Evolutionary conservation across 2,888 invertebrate species (phyloP), one percentile per base, ranked within the genome.

Genomic region (Pollenia griseotomentosa): DNA sequence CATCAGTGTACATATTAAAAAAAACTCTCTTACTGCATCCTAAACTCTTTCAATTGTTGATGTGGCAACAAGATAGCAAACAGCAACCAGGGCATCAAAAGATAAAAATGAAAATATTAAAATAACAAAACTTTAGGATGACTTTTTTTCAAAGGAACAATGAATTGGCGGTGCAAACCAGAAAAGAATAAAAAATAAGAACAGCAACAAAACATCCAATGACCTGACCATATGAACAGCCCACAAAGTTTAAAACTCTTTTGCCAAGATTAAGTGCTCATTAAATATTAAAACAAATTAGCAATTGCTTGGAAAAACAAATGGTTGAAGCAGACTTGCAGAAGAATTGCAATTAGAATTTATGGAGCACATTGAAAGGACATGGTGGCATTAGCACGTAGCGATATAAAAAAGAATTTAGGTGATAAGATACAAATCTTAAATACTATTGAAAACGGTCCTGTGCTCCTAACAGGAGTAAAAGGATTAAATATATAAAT

Each of bases 201-300:
- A 9, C n/a, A 40, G 40, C 14, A 42, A 70, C 11, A 44, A 40
- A 74, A 51, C 14, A 79, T 33, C 51, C 66, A 84, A 73, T 84
- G 83, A 53, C 78, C 84, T 59, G 53, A 66, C 51, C 74, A 55
- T 48, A 46, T 68, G 23, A 55, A 68, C 55, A 74, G 79, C 68
- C 84, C 79, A 74, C 79, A 85, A 79, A 75, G 61, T 68, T 74
- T 79, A 73, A 68, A 33, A 70, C 11, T 70, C 51, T 68, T 53
- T 55, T 75, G 59, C 44, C 53, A 19, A 63, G 46, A 46, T 46
- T 75, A 70, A 55, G 75, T 55, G 83, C 61, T 63, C 61, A 63
- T 77, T 65, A 83, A 77, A 77, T 40, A 61, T 77, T 83, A 71
- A 71, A 83, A 70, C 75, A 75, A 77, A 83, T 75, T 70, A 75